Evolutionary conservation across 2,888 invertebrate genomes (phyloP).

Genomic region (Torymus auratus): DNA sequence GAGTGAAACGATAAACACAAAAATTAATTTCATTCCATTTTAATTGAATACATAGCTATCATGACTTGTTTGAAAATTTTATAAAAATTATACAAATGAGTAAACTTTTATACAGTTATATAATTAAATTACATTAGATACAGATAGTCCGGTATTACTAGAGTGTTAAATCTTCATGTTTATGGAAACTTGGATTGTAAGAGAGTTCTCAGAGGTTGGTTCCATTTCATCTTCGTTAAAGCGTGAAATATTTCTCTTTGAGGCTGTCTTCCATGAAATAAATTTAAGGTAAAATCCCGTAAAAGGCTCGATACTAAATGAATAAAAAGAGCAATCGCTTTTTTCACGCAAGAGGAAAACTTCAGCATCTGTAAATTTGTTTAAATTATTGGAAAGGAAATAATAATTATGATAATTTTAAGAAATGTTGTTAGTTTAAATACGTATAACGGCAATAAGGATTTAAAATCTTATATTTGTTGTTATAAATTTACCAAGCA

Average conservation of each 20-base stretch:
- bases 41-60: background rate
- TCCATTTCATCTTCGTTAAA: slow-evolving; percentile 40
- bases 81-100: background rate
- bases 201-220: slow-evolving; percentile 22
- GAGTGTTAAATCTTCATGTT: slow-evolving; percentile 17
- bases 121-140: background rate
- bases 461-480: no score
- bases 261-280: background rate
- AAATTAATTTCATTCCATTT: no score
- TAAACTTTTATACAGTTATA: slow-evolving; percentile 1
- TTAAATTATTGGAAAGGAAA: no score
- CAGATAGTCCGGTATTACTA: background rate
- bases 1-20: no score
- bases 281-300: slow-evolving; percentile 2
- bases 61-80: background rate
- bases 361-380: background rate
- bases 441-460: no score
- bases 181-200: background rate
- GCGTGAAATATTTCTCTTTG: slow-evolving; percentile 35
- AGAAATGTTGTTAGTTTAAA: no score
- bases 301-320: background rate
- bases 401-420: no score
- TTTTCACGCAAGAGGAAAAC: background rate
- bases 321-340: background rate
- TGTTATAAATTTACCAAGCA: no score